Base-by-base conservation (phyloP, 2,113 vertebrate genomes). In the Columbina picui region DNA sequence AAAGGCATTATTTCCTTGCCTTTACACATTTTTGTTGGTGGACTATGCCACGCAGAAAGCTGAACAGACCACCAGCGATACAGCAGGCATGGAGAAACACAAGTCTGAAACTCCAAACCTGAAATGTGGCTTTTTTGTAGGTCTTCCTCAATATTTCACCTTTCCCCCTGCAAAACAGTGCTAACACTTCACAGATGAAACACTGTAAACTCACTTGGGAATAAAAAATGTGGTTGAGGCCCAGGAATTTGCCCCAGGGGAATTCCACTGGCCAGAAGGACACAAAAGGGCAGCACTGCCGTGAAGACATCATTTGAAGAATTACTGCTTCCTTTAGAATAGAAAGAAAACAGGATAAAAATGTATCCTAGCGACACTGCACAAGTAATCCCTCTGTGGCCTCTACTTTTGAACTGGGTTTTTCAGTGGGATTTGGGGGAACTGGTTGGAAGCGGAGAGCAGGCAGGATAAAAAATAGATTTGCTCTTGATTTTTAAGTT, bases 221-320 rank as follows among this genome's bases (percentile, higher is more conserved):
- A 95, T 88, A 84, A 94, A 92, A 83, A 94, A 89, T 87, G 60
- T 91, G 71, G 92, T 86, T 91, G 75, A 91, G 65, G 70, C 77
- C 55, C 34, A 92, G 91, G 94, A 96, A 97, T 96, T 95, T 13
- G 5, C 71, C 81, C 79, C 7, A 0, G 10, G 81, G 93, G 67
- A 90, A 90, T 90, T 94, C 88, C 9, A 1, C 15, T 57, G 86
- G 36, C 6, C 23, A 94, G 91, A 92, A 95, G 83, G 70, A 80
- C 30, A 0, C 47, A 78, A 56, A 96, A 87, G 39, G 45, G 38
- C 71, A 90, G 47, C 59, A n/a, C 38, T 82, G 43, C 50, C 43
- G 30, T 88, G 45, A 95, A 95, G 76, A 47, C 94, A 90, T 91
- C 68, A 70, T 85, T 89, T 97, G 88, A 97, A 96, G 80, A 96